Conservation (phyloP, 2,888 invertebrate genomes). For the Pterobdella sp. region DNA sequence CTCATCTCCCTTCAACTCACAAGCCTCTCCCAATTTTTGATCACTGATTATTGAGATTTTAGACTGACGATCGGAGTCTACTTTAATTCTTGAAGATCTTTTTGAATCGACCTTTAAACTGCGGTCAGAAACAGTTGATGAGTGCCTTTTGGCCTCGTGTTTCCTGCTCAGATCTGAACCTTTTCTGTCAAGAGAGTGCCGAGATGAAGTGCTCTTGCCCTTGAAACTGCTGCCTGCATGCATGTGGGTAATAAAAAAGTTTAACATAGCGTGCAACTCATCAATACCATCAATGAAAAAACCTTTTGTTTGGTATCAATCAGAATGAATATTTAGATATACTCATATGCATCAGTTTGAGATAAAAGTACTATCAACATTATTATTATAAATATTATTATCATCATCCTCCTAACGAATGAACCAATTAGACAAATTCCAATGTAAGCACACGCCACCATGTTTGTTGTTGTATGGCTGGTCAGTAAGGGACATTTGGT, state of each 20-base stretch:
- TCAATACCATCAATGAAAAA: no score
- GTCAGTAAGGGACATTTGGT: neutral
- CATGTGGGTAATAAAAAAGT: no score
- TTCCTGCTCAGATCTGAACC: conserved; percentile 7
- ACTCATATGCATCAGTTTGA: no score
- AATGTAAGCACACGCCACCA: neutral
- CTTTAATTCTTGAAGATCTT: conserved; percentile 9
- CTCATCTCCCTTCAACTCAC: neutral
- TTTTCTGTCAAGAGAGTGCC: conserved; percentile 1
- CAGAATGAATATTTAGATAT: no score
- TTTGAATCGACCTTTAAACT: conserved; percentile 13
- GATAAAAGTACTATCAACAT: no score
- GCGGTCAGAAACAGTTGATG: conserved; percentile 19
- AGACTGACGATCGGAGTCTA: neutral
- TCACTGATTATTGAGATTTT: neutral
- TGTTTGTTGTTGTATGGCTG: neutral
- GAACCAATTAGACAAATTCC: conserved; percentile 59
- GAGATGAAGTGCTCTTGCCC: neutral
- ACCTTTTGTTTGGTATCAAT: no score
- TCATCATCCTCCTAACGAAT: conserved; percentile 65
- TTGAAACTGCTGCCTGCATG: conserved; percentile 6
- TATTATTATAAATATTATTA: conserved; percentile 88
- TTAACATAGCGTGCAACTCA: neutral
- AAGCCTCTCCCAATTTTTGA: neutral
- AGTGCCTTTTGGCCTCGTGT: conserved; percentile 18